These are phyloP conservation scores for Megastigmus dorsalis DNA, from an alignment of 2,888 invertebrate species.

Conservation along the genomic window DNA sequence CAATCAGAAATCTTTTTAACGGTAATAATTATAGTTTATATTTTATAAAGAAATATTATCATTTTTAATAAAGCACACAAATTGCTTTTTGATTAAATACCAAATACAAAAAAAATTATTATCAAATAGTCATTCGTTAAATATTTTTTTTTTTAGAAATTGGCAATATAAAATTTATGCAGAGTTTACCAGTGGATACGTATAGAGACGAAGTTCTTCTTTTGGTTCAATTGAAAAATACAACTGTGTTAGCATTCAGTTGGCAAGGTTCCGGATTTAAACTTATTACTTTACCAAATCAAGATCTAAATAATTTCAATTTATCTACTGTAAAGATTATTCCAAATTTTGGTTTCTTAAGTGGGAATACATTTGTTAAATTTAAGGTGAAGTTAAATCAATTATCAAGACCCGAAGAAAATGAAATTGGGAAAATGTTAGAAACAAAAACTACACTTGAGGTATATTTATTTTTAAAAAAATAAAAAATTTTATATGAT, in stretches of 20 bases:
- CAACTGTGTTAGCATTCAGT: constrained; percentile 58
- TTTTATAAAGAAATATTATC: neutral
- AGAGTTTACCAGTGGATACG: constrained; percentile 69
- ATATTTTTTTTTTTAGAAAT: constrained; percentile 56
- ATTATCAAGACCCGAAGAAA: constrained; percentile 65
- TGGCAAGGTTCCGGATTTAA: constrained; percentile 64
- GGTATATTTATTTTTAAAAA: constrained; percentile 65
- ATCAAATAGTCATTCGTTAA: too few relatives aligned
- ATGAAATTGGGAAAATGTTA: constrained; percentile 64
- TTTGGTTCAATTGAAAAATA: constrained; percentile 70
- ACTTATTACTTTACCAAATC: constrained; percentile 55
- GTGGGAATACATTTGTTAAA: constrained; percentile 59
- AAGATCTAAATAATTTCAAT: constrained; percentile 57
- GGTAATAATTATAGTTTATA: constrained; percentile 57
- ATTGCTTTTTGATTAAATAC: too few relatives aligned
- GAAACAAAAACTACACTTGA: constrained; percentile 65
- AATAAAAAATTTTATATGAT: neutral
- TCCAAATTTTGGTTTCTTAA: constrained; percentile 64
- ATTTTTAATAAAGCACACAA: too few relatives aligned
- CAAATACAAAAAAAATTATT: too few relatives aligned
- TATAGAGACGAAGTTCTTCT: constrained; percentile 75
- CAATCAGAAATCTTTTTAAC: constrained; percentile 59
- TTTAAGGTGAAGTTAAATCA: constrained; percentile 64
- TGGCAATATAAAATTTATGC: constrained; percentile 60
- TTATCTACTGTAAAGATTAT: constrained; percentile 60